Conservation (phyloP, 2,113 vertebrate species). For the Cygnus buccinator region DNA sequence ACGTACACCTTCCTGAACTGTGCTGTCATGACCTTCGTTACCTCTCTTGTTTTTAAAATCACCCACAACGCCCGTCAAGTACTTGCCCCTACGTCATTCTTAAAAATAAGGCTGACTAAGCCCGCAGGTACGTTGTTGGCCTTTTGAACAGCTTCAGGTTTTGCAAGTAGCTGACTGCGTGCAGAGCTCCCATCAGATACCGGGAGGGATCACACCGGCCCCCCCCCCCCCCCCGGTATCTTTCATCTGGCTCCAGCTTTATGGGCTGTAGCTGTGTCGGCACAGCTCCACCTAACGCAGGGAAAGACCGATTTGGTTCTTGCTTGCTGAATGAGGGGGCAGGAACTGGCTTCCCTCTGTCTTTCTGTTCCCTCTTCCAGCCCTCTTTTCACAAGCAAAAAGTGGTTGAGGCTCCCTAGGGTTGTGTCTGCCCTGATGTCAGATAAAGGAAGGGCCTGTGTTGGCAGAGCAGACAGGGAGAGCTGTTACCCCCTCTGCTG, state of each 20-base stretch:
- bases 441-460: neutral
- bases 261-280: neutral
- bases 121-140: fast-evolving
- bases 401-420: neutral
- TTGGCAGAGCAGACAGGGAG: neutral
- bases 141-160: neutral
- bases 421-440: neutral
- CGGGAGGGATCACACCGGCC: neutral
- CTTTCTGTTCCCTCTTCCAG: neutral
- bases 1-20: too few relatives aligned
- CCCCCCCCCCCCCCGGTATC: fast-evolving
- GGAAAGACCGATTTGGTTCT: neutral
- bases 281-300: neutral
- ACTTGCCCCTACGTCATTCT: fast-evolving
- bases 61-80: neutral
- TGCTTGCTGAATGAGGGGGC: too few relatives aligned
- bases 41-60: neutral
- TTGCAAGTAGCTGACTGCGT: neutral
- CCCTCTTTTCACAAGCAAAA: neutral
- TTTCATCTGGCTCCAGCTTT: neutral
- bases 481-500: neutral
- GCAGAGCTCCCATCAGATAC: neutral
- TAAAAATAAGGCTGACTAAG: neutral
- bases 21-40: neutral
- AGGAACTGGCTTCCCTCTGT: neutral